Conservation (phyloP, 2,797 vertebrate genomes). For the Pseudochirops corinnae region DNA sequence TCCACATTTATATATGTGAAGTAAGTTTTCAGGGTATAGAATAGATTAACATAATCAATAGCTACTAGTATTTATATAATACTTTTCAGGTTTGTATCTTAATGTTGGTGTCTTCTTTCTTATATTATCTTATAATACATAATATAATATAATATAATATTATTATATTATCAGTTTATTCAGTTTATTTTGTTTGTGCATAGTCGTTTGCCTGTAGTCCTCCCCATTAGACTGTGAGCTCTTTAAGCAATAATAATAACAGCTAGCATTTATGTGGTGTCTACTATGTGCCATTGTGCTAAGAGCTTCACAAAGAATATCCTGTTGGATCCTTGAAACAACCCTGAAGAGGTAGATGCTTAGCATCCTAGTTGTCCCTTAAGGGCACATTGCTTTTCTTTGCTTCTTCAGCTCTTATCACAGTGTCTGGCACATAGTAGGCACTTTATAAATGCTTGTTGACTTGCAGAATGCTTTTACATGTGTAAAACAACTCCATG, state of each 20-base stretch:
- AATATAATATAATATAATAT: no score
- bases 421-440: background rate
- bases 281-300: background rate
- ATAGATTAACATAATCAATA: background rate
- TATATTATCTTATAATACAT: background rate
- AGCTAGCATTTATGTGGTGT: background rate
- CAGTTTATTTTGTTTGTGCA: background rate
- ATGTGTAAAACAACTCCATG: background rate
- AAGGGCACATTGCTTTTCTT: background rate
- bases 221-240: background rate
- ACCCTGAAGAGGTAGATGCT: background rate
- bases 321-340: background rate
- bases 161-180: background rate
- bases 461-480: background rate
- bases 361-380: background rate
- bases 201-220: background rate
- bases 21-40: background rate
- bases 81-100: background rate
- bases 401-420: background rate
- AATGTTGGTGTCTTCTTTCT: background rate
- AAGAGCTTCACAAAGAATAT: background rate
- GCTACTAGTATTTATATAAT: background rate
- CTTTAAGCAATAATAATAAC: background rate
- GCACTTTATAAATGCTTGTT: background rate
- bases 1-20: background rate